Conservation (phyloP, 2,113 vertebrate species). For the Balaenoptera acutorostrata region DNA sequence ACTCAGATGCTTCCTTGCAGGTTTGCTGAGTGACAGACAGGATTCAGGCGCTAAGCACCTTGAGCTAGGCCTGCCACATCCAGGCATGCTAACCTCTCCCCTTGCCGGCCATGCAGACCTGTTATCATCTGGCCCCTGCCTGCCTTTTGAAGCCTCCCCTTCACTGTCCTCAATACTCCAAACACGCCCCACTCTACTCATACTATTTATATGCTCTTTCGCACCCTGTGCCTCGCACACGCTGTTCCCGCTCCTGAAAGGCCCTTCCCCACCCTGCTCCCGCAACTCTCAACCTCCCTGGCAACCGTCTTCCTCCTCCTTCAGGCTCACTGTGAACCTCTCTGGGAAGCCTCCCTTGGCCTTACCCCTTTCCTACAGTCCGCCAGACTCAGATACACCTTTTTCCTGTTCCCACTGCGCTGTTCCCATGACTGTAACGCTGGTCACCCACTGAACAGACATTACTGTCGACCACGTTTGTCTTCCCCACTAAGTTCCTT, state of each 20-base stretch:
- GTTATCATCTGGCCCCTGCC: not conserved
- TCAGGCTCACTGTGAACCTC: not conserved
- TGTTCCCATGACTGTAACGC: not conserved
- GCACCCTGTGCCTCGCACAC: not conserved
- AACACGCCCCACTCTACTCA: not conserved
- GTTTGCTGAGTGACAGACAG: not conserved
- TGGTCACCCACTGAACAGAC: accelerated
- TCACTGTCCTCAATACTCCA: not conserved
- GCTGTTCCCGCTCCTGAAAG: not conserved
- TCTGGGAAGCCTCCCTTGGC: not conserved
- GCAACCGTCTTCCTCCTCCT: not conserved
- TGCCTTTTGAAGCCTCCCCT: not conserved
- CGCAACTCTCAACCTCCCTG: not conserved
- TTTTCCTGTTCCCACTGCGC: not conserved
- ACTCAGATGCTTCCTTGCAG: not conserved
- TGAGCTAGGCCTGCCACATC: not conserved
- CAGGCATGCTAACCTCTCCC: not conserved
- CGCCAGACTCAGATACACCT: not conserved
- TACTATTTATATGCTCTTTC: not conserved
- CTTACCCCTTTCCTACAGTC: not conserved
- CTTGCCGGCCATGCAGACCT: not conserved
- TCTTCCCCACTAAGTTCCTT: not conserved
- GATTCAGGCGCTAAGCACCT: not conserved
- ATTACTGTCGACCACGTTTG: not conserved
- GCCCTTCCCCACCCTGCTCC: not conserved